Evolutionary conservation across 2,888 invertebrate species (phyloP).

Genomic region (Serrognathus titanus): DNA sequence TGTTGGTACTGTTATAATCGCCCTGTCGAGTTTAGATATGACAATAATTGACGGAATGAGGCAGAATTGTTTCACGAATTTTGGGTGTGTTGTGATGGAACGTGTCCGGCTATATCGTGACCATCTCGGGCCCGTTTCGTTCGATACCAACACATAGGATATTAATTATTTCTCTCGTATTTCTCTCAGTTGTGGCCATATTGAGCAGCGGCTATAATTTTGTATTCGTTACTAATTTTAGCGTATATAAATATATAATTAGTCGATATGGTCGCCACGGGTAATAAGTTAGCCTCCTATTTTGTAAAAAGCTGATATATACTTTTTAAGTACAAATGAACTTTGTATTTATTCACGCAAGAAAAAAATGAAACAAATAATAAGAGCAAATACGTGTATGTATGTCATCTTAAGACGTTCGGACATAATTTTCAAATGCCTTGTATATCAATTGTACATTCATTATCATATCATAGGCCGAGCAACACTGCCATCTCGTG

Average conservation of each 20-base stretch:
- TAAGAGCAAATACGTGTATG: constrained; percentile 15
- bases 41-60: constrained; percentile 44
- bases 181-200: constrained; percentile 26
- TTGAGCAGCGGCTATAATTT: constrained; percentile 37
- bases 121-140: constrained; percentile 14
- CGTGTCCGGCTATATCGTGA: neutral
- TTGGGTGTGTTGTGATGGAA: constrained; percentile 20
- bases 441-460: constrained; percentile 48
- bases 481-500: constrained; percentile 47
- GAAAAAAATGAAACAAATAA: constrained; percentile 11
- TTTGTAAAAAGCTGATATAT: constrained; percentile 36
- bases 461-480: constrained; percentile 48
- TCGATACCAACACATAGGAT: constrained; percentile 19
- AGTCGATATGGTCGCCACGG: constrained; percentile 30
- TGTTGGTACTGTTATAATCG: constrained; percentile 28
- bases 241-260: constrained; percentile 29
- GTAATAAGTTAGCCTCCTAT: constrained; percentile 32
- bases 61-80: constrained; percentile 35
- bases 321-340: constrained; percentile 34
- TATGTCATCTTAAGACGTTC: constrained; percentile 26
- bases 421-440: constrained; percentile 38
- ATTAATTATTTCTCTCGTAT: constrained; percentile 25
- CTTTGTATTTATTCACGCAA: constrained; percentile 34
- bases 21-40: constrained; percentile 40
- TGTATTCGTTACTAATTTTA: constrained; percentile 32